Percentiles rank a stretch among this genome's conserved stretches.
phyloP scores from a whole-genome alignment of 2,113 vertebrate genomes.

The Castor canadensis region DNA sequence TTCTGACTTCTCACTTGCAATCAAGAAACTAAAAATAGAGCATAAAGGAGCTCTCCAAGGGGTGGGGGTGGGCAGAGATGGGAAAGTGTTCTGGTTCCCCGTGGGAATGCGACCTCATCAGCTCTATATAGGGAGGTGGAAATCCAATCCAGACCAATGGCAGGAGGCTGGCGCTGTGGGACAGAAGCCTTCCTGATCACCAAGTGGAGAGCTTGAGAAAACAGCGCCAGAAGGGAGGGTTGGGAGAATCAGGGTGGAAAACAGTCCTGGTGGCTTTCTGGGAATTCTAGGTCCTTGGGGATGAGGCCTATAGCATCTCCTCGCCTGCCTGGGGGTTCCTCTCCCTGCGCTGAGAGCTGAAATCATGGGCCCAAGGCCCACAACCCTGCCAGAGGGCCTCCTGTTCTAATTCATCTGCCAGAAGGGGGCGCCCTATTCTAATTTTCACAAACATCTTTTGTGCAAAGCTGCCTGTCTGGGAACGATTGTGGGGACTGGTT shows the following conservation, averaged over 20 bases:
- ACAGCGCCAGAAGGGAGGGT: not conserved
- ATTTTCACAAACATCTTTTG: not conserved
- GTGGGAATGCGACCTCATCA: conserved; percentile 56
- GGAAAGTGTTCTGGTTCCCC: conserved; percentile 41
- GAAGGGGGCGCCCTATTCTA: conserved; percentile 47
- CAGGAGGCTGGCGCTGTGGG: not conserved
- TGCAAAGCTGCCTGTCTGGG: not conserved
- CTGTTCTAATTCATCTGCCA: not conserved
- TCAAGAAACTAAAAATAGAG: conserved; percentile 79
- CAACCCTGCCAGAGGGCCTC: not conserved
- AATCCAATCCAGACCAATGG: conserved; percentile 42
- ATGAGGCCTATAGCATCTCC: not conserved
- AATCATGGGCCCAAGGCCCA: not conserved
- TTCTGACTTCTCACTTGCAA: conserved; percentile 73
- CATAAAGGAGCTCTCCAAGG: conserved; percentile 60
- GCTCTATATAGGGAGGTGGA: not conserved
- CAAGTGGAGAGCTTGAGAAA: not conserved
- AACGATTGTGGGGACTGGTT: not conserved
- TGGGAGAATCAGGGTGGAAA: not conserved
- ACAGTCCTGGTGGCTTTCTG: not conserved
- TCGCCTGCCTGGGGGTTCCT: not conserved
- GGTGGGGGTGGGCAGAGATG: not conserved
- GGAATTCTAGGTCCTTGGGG: not conserved
- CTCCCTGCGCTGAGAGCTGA: not conserved
- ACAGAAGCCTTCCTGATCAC: not conserved